Evolutionary conservation across 2,113 vertebrate genomes (phyloP).

Genomic region (Psephotus haematonotus): DNA sequence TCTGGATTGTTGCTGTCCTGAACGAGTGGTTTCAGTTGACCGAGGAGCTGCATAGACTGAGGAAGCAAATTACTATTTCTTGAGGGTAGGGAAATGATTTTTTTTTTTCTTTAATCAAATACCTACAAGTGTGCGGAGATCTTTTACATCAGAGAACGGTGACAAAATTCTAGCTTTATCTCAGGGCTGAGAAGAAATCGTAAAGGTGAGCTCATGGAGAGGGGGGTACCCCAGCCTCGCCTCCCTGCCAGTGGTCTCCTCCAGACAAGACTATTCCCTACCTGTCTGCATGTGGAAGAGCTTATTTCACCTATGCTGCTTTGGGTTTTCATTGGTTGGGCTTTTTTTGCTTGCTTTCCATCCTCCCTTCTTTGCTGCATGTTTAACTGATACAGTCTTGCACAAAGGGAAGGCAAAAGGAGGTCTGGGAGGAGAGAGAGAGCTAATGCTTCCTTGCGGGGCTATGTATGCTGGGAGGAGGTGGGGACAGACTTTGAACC

Average conservation of each 20-base stretch:
- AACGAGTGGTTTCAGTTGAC: constrained; percentile 89
- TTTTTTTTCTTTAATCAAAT: neutral
- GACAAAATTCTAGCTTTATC: constrained; percentile 43
- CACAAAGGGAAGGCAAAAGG: constrained; percentile 13
- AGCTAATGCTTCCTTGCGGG: neutral
- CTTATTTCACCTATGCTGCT: neutral
- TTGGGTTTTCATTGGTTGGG: neutral
- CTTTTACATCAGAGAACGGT: constrained; percentile 19
- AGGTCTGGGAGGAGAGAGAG: neutral
- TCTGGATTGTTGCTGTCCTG: constrained; percentile 94
- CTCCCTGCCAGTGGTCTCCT: neutral
- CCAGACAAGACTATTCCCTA: neutral
- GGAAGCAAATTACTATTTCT: constrained; percentile 81
- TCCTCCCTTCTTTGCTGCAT: neutral
- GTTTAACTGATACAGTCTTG: neutral
- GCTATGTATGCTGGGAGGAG: neutral
- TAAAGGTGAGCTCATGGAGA: constrained; percentile 65
- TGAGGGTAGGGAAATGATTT: constrained; percentile 49
- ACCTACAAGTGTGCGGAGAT: neutral
- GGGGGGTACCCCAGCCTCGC: neutral
- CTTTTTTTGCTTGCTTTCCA: neutral
- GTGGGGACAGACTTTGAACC: constrained; percentile 49
- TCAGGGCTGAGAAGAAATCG: constrained; percentile 57
- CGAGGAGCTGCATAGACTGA: constrained; percentile 83
- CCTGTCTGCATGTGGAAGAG: constrained; percentile 40